Conservation (phyloP, 2,888 invertebrate species). For the Sepiola atlantica region DNA sequence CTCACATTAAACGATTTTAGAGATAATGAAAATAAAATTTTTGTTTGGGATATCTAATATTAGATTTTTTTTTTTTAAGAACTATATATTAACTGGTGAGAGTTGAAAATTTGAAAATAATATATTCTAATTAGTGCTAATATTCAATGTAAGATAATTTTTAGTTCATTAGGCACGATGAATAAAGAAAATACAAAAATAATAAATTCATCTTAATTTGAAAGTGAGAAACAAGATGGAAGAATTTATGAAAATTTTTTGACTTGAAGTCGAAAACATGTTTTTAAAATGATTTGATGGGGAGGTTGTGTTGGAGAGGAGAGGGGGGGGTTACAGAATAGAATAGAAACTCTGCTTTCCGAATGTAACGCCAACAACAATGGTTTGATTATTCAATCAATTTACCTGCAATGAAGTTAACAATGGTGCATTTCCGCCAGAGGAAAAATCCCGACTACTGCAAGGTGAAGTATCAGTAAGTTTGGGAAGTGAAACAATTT, state of each 20-base stretch:
- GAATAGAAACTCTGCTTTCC: no score
- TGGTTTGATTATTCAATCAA: not conserved
- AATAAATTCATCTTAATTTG: not conserved
- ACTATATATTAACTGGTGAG: not conserved
- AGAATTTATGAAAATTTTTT: not conserved
- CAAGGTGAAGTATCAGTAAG: conserved; percentile 40
- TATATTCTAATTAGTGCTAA: not conserved
- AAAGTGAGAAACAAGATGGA: not conserved
- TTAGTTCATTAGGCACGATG: not conserved
- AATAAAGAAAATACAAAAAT: not conserved
- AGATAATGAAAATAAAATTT: no score
- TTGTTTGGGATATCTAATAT: no score
- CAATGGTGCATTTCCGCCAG: conserved; percentile 36
- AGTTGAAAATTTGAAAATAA: not conserved
- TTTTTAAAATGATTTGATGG: not conserved
- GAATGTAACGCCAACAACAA: not conserved
- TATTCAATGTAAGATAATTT: not conserved
- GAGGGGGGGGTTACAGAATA: no score
- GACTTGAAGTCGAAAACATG: not conserved
- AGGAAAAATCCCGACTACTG: conserved; percentile 21
- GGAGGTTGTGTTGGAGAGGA: not conserved
- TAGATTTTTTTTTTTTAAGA: no score
- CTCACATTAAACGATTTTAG: no score
- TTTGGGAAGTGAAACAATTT: conserved; percentile 42
- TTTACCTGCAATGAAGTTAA: conserved; percentile 40